Evolutionary conservation across 1,140 invertebrate genomes (phyloP), one percentile per base, ranked within the genome.

Genomic region (Drosophila miranda): DNA sequence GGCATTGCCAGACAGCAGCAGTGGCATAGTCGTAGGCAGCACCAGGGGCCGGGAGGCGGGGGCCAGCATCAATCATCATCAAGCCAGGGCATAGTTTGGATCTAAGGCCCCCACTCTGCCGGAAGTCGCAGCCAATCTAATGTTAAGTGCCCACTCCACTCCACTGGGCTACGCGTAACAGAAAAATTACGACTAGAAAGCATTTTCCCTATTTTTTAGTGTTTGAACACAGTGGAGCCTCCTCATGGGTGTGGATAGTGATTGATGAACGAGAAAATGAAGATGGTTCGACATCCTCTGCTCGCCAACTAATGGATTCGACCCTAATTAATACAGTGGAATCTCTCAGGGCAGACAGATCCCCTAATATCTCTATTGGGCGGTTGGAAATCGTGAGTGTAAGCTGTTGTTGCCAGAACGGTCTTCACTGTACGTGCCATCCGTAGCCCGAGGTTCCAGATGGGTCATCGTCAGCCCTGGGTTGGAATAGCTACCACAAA

Each of bases 71-170:
- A 75, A 67, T 75, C 72, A 75, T 67, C 68, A 71, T 68, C 72
- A 59, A 53, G 79, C 42, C 57, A 30, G 62, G 30, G 48, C 49
- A 59, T 70, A 68, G 66, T 74, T 86, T 67, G 77, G 34, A 38
- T 71, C 75, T 77, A 74, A 63, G 71, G 70, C 71, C 49, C 53
- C 53, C 53, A 13, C 11, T 38, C 34, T 38, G 81, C 81, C 81
- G 81, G 81, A 84, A 87, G 82, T 84, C 77, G 69, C 81, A 78
- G 81, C 77, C 81, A 84, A 84, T 84, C 81, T 84, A 84, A 84
- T 77, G 77, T 86, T 84, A 84, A 84, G 81, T 84, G 81, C 81
- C 81, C 80, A 86, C 81, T 84, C 81, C 80, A 80, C 77, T 80
- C 57, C 77, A 73, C 58, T 42, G 48, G 49, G 49, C 42, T 54